Evolutionary conservation across 30 jellyfish, hydroid and myxozoan genomes (phyloP).

Genomic region (Catostylus mosaicus): DNA sequence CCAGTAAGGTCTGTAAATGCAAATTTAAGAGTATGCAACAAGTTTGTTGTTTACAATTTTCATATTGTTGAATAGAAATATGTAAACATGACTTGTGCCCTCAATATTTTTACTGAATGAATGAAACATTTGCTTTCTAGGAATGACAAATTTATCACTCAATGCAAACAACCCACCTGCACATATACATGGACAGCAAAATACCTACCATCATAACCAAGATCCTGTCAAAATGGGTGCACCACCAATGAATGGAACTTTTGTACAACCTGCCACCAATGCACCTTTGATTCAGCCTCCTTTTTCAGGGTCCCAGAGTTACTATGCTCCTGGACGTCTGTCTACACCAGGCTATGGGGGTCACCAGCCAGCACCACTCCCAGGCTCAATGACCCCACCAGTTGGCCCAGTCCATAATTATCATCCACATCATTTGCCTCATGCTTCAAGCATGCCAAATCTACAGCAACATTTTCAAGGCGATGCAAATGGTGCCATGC

Average conservation of each 20-base stretch:
- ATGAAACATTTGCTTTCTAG: too few relatives aligned
- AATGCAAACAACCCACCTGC: conserved; percentile 5
- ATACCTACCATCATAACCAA: conserved; percentile 7
- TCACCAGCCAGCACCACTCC: background rate
- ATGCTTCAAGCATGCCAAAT: conserved; percentile 72
- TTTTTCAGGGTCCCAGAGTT: background rate
- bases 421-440: conserved; percentile 38
- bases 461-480: background rate
- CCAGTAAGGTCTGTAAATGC: too few relatives aligned
- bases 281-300: conserved; percentile 10
- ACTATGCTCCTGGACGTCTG: conserved; percentile 11
- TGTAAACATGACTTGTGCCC: too few relatives aligned
- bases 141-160: conserved; percentile 51
- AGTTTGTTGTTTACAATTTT: too few relatives aligned
- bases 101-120: too few relatives aligned
- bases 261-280: background rate
- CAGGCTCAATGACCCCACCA: conserved; percentile 65
- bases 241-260: conserved; percentile 5
- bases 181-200: conserved; percentile 21
- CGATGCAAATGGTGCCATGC: background rate
- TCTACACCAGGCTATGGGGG: conserved; percentile 15
- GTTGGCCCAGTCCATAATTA: background rate
- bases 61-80: too few relatives aligned
- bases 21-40: too few relatives aligned
- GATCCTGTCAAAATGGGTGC: background rate